Conservation (phyloP, 1,140 invertebrate genomes). For the Drosophila triauraria region DNA sequence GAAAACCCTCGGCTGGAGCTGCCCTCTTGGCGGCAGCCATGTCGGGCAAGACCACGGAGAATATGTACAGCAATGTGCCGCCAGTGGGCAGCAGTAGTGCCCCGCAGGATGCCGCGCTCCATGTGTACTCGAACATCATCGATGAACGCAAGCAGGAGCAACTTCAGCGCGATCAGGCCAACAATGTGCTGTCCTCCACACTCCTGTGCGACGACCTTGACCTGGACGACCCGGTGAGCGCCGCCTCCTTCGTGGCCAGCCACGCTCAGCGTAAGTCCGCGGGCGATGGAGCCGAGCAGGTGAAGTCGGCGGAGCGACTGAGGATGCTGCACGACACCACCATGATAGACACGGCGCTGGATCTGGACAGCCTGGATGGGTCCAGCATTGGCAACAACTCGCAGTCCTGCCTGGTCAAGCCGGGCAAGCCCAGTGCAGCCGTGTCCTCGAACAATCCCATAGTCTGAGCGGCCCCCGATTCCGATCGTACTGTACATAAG, state of each 20-base stretch:
- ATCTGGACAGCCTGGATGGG: slow-evolving; percentile 91
- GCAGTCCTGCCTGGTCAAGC: slow-evolving; percentile 81
- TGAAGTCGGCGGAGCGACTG: slow-evolving; percentile 87
- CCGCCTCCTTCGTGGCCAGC: slow-evolving; percentile 69
- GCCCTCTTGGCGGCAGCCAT: slow-evolving; percentile 65
- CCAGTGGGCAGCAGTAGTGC: slow-evolving; percentile 23
- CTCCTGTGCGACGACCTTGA: slow-evolving; percentile 83
- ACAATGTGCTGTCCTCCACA: slow-evolving; percentile 69
- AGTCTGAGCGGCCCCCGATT: slow-evolving; percentile 46
- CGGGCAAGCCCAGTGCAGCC: slow-evolving; percentile 40
- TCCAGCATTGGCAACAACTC: slow-evolving; percentile 84
- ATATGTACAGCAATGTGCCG: slow-evolving; percentile 83
- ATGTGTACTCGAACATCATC: slow-evolving; percentile 84
- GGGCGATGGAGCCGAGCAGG: slow-evolving; percentile 68
- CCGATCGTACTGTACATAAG: slow-evolving; percentile 30
- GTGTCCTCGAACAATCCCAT: slow-evolving; percentile 45
- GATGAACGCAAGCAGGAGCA: slow-evolving; percentile 65
- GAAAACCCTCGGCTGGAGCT: slow-evolving; percentile 56
- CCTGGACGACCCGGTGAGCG: slow-evolving; percentile 81
- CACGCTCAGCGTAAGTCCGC: slow-evolving; percentile 46
- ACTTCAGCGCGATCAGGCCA: slow-evolving; percentile 35
- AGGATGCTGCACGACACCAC: slow-evolving; percentile 92
- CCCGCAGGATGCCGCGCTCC: slow-evolving; percentile 57
- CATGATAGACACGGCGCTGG: slow-evolving; percentile 94
- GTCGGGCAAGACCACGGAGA: slow-evolving; percentile 69